phyloP scores from a whole-genome alignment of 2,113 vertebrate genomes.

The Pterophyllum scalare region DNA sequence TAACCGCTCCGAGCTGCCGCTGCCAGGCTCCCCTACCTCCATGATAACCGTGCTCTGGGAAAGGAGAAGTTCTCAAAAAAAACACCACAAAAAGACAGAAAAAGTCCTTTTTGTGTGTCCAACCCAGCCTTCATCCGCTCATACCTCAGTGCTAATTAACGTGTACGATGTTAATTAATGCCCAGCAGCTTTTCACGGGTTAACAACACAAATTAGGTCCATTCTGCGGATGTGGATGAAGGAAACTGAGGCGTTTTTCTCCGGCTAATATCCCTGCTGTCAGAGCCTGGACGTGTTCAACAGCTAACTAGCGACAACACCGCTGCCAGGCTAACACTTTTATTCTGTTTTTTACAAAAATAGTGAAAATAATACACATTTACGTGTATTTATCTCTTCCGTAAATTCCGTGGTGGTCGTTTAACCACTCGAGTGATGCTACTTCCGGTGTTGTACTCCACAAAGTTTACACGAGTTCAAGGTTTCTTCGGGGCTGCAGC shows the following conservation, averaged over 20 bases:
- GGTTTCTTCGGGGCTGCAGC: background rate
- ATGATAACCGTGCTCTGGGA: conserved; percentile 56
- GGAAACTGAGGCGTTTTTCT: background rate
- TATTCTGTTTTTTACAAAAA: background rate
- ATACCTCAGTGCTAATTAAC: background rate
- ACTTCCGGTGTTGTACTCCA: background rate
- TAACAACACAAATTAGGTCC: background rate
- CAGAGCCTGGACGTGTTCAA: background rate
- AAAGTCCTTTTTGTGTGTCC: background rate
- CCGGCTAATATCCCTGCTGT: background rate
- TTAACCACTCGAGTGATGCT: background rate
- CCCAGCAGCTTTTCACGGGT: background rate
- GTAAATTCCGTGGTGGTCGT: fast-evolving
- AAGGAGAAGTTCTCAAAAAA: background rate
- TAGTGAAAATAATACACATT: background rate
- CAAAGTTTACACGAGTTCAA: conserved; percentile 23
- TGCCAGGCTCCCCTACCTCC: conserved; percentile 71
- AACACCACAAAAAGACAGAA: background rate
- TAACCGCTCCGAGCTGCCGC: conserved; percentile 69
- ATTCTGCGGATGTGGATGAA: conserved; percentile 1
- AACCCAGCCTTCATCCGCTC: background rate
- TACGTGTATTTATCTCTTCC: background rate
- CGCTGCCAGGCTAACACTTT: conserved; percentile 15
- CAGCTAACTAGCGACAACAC: background rate
- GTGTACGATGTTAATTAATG: background rate